Evolutionary conservation across 2,797 vertebrate genomes (phyloP), one percentile per base, ranked within the genome.

Genomic region (Sebastes oblongus): DNA sequence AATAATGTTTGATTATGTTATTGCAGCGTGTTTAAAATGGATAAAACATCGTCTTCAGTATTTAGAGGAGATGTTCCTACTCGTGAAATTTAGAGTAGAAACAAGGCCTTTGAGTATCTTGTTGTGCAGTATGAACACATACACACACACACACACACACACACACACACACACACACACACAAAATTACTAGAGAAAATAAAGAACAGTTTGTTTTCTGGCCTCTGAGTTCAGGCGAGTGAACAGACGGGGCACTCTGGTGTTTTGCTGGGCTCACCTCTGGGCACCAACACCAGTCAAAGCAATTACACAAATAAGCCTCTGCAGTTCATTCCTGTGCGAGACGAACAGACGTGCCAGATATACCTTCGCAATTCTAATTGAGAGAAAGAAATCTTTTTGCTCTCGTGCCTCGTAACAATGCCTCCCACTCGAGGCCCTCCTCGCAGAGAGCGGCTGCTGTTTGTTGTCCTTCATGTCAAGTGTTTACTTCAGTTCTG

Each of bases 371-470:
- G 1, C 72, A 66, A 20, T 68, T 86, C 83, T 92, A 92, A 93
- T 84, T 91, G 83, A 87, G 88, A 85, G 88, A 89, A 71, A 67
- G 62, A 86, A 92, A 84, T 64, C 90, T 92, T 92, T 92, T 83
- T 90, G 85, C 62, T 59, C 73, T 82, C 18, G 30, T 24, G 65
- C 78, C 84, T 89, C 75, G 65, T 68, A 76, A 84, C 74, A 73
- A 70, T 54, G 80, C 72, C 82, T 80, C 82, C 75, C 58, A 90
- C 81, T 80, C 24, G 13, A 71, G 80, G 66, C 56, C 29, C 64
- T 32, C 20, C 71, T 56, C 1, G 1, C 60, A 78, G 70, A 29
- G 4, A 64, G 64, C 13, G 71, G 86, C 78, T 78, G 65, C 25
- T 7, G 13, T 78, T 73, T 76, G 64, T 85, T 69, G 65, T 81